A percentile compares a stretch with the other conserved stretches of the same genome.
Evolutionary conservation across 1,140 invertebrate genomes (phyloP).

Genomic region (Drosophila nasuta): DNA sequence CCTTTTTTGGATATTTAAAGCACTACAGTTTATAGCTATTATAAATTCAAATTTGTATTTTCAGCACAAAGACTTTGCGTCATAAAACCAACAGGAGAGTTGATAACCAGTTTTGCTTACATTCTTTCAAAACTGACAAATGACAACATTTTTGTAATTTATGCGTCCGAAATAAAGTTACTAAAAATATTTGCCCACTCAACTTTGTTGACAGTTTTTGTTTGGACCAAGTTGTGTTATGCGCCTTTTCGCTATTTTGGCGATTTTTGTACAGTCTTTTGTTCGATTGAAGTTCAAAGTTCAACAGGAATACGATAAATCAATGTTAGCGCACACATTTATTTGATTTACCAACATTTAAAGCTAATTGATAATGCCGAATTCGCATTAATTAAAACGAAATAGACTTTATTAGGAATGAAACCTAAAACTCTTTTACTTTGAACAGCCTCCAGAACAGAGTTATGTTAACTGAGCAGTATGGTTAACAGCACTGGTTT

Average conservation of each 20-base stretch:
- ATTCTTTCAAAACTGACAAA: slow-evolving; percentile 14
- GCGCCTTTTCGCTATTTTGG: slow-evolving; percentile 1
- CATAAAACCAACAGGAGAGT: slow-evolving; percentile 8
- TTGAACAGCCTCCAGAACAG: neutral
- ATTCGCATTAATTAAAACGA: neutral
- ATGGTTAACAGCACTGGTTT: neutral
- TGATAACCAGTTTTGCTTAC: slow-evolving; percentile 33
- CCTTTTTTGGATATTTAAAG: slow-evolving; percentile 3
- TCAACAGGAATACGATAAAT: slow-evolving; percentile 4
- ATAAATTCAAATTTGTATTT: neutral
- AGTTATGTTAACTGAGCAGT: neutral
- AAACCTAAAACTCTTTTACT: neutral
- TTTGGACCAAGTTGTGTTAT: slow-evolving; percentile 12
- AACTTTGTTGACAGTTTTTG: slow-evolving; percentile 16
- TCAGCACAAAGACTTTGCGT: slow-evolving; percentile 26
- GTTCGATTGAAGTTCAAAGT: slow-evolving; percentile 23
- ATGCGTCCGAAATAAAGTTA: slow-evolving; percentile 18
- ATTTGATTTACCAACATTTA: slow-evolving; percentile 1
- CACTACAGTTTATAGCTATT: slow-evolving; percentile 3
- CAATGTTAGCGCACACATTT: no score
- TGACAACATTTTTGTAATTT: slow-evolving; percentile 50
- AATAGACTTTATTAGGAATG: neutral
- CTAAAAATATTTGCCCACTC: slow-evolving; percentile 33
- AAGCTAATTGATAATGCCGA: neutral
- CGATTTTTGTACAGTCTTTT: slow-evolving; percentile 22